Conservation (phyloP, 2,113 vertebrate species). For the Archilochus colubris region DNA sequence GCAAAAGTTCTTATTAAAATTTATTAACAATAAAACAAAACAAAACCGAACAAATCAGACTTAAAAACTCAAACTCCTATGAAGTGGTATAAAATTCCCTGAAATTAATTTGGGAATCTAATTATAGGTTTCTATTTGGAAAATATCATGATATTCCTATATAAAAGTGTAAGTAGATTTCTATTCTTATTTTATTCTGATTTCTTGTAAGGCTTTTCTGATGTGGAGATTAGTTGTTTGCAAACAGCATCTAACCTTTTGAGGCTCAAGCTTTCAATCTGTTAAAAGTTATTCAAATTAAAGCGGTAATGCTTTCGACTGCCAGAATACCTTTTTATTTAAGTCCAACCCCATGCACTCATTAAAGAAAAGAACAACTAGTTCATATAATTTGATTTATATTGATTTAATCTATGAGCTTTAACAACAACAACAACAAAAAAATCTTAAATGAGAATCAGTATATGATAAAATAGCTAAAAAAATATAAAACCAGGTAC, state of each 20-base stretch:
- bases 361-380: background rate
- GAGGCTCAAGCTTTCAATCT: background rate
- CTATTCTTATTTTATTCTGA: background rate
- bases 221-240: background rate
- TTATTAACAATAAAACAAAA: background rate
- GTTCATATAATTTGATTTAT: background rate
- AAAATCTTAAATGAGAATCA: background rate
- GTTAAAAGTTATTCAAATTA: slow-evolving; percentile 20
- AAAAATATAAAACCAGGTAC: background rate
- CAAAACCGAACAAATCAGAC: background rate
- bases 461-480: background rate
- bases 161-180: background rate
- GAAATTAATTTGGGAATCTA: background rate
- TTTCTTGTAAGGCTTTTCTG: background rate
- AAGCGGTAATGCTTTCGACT: slow-evolving; percentile 7
- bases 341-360: background rate
- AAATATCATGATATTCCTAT: background rate
- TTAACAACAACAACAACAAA: background rate
- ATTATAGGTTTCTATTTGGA: background rate
- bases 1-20: background rate
- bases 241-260: background rate
- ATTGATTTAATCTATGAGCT: background rate
- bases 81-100: background rate
- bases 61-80: background rate
- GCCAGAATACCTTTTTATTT: background rate